Evolutionary conservation across 2,113 vertebrate genomes (phyloP).

Genomic region (Heterotilapia buettikoferi): DNA sequence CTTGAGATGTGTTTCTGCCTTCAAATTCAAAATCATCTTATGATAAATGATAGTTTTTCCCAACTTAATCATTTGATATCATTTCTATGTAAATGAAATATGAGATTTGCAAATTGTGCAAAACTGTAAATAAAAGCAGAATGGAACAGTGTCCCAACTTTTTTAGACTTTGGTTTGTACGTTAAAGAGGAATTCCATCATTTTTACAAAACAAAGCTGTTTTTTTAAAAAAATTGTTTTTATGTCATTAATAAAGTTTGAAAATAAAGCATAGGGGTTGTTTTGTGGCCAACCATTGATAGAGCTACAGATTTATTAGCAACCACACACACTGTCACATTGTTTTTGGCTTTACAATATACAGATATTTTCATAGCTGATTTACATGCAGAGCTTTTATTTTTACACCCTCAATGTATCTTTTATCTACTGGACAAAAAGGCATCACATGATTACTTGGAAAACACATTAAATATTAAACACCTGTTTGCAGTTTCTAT

Average conservation of each 20-base stretch:
- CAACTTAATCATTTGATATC: neutral
- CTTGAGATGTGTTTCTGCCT: neutral
- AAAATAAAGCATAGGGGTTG: neutral
- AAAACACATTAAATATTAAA: neutral
- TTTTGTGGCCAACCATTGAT: neutral
- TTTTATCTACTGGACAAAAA: neutral
- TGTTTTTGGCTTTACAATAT: neutral
- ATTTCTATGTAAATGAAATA: neutral
- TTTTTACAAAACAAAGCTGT: neutral
- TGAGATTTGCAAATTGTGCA: neutral
- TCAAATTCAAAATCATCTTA: neutral
- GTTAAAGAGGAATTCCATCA: neutral
- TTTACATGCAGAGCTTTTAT: neutral
- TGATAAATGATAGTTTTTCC: neutral
- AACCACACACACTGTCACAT: neutral
- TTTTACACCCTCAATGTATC: neutral
- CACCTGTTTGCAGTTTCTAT: neutral
- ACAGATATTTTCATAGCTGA: neutral
- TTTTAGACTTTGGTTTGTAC: neutral
- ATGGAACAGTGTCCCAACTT: neutral
- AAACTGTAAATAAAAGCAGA: neutral
- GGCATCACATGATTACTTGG: neutral
- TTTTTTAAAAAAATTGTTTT: neutral
- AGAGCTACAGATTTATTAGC: neutral
- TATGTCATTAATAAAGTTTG: neutral